phyloP scores from a whole-genome alignment of 1,140 invertebrate genomes.

The Trachelipus rathkii region DNA sequence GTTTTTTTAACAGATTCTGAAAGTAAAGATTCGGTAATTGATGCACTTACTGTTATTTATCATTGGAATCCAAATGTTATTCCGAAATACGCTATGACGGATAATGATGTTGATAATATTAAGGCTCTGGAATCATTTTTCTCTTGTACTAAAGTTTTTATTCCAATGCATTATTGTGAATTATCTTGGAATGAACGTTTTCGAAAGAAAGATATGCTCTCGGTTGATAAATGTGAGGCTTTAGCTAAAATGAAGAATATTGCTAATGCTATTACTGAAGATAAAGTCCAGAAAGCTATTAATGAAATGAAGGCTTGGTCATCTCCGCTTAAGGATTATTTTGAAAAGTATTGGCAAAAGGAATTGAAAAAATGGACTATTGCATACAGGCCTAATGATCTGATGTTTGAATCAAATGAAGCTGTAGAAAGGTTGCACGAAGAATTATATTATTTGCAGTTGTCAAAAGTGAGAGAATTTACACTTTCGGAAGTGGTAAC shows the following conservation, averaged over 20 bases:
- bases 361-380: background rate
- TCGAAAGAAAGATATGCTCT: background rate
- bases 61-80: background rate
- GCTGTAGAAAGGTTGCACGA: background rate
- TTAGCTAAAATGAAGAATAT: background rate
- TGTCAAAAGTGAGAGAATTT: background rate
- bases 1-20: background rate
- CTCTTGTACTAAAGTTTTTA: background rate
- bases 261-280: background rate
- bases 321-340: background rate
- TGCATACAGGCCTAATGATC: background rate
- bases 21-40: background rate
- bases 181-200: background rate
- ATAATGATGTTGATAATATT: background rate
- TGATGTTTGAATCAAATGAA: constrained; percentile 1
- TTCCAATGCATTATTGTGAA: background rate
- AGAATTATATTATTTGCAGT: background rate
- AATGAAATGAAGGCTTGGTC: background rate
- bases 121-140: background rate
- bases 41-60: background rate
- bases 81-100: background rate
- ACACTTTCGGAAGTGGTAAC: background rate
- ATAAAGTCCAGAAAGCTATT: background rate
- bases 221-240: background rate
- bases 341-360: background rate